Evolutionary conservation across 2,797 vertebrate species (phyloP), one percentile per base, ranked within the genome.

Genomic region (Choloepus didactylus): DNA sequence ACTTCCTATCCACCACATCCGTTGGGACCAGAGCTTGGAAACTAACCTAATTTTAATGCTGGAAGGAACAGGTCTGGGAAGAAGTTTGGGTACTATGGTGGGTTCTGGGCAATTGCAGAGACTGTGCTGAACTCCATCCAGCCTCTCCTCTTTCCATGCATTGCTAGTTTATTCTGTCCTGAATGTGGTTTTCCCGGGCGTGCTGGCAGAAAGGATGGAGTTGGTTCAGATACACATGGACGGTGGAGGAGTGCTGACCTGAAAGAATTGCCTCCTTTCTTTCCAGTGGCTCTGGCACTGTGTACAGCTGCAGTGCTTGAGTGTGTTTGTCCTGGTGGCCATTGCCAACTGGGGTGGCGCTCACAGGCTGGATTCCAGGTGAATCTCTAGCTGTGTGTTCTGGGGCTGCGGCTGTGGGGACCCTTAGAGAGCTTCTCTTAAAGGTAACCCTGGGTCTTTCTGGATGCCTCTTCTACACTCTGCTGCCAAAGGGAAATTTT

Each of bases 401-500:
- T 9, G 3, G 3, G 12, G 60, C 44, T 86, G 46, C 15, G 46
- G 35, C 19, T 6, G 18, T 25, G 49, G 56, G 46, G 18, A 3
- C 2, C 38, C 41, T 25, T 15, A 46, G n/a, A 54, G 49, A 76
- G 11, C 44, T 69, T 85, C 66, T 2, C 9, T 25, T 41, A 27
- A 82, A 16, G 46, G 59, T 60, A 54, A 79, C 56, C 44, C 21
- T 69, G 64, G 62, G 9, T 64, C 73, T n/a, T 89, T 92, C 87
- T 54, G 69, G 62, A 31, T 66, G 41, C 64, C 16, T 41, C 81
- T 87, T 89, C 44, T 51, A 81, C 72, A n/a, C 46, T 69, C 21
- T 89, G 70, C n/a, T 75, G 75, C 69, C 82, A 70, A n/a, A 44
- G 54, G 84, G 70, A 73, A 72, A 80, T 41, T 35, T 93, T 93